These are phyloP conservation scores for Physeter macrocephalus DNA, from an alignment of 2,113 vertebrate genomes.

Conservation along the genomic window DNA sequence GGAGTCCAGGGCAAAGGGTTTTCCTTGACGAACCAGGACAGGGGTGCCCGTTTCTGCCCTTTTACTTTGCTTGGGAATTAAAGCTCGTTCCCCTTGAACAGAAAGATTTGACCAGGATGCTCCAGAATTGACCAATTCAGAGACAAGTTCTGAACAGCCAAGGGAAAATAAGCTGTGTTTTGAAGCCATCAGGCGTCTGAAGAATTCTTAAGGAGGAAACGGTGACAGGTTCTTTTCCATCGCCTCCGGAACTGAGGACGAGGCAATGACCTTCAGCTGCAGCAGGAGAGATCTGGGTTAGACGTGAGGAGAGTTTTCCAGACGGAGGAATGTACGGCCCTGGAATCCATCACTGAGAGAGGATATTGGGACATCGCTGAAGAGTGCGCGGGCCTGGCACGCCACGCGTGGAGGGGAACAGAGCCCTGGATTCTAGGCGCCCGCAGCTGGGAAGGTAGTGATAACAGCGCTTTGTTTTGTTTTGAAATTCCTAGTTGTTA, in stretches of 20 bases:
- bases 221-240: neutral
- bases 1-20: neutral
- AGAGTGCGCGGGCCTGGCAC: neutral
- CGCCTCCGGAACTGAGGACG: neutral
- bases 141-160: neutral
- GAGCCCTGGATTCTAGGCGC: neutral
- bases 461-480: neutral
- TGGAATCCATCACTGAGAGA: neutral
- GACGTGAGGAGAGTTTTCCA: slow-evolving; percentile 16
- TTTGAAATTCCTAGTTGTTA: neutral
- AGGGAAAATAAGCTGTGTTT: neutral
- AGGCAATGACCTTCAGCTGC: neutral
- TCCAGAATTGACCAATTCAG: neutral
- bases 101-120: neutral
- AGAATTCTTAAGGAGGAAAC: neutral
- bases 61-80: neutral
- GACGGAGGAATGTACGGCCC: neutral
- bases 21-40: neutral
- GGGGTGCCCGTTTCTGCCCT: neutral
- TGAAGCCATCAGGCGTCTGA: neutral
- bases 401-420: neutral
- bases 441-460: neutral
- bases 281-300: neutral
- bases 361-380: neutral
- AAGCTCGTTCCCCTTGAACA: neutral